Base-by-base conservation (phyloP, 2,113 vertebrate species). In the Ophthalmolycus amberensis region DNA sequence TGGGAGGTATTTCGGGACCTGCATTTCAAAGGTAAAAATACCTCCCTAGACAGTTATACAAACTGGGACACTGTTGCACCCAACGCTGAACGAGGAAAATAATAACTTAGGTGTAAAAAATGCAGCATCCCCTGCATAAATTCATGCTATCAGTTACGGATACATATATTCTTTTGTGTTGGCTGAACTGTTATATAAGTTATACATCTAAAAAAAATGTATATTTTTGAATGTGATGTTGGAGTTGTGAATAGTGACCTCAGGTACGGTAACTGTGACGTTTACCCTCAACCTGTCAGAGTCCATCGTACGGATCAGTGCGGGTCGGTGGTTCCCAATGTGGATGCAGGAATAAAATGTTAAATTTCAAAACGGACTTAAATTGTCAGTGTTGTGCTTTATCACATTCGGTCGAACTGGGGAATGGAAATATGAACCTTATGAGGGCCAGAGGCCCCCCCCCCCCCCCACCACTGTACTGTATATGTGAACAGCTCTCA, bases 1-100 rank as follows among this genome's bases (percentile, higher is more conserved):
- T 25, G 69, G 22, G 38, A 83, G 69, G 77, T 91, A 85, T 90
- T 86, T 89, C 52, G 4, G 62, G 73, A 60, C 46, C 42, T 85
- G 56, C 60, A 62, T 85, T 82, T 84, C 63, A 70, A 87, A 85
- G 85, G 80, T 88, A 62, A 71, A 84, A 83, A 86, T 77, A 75
- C 69, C 66, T 77, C 70, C 37, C 42, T 15, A 71, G 66, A 70
- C 67, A 60, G 15, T 44, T 38, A 34, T 48, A 48, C 15, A 71
- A 77, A 58, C 29, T 6, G 38, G n/a, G n/a, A 80, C 46, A 76
- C 71, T 15, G 42, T 34, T 75, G 64, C 25, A 44, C 16, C 32
- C 25, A 71, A 64, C 2, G 10, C 25, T 46, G 60, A 70, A 16
- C 0, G 1, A 40, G 40, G 18, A 67, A 62, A 66, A 22, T 5